Evolutionary conservation across 1,140 invertebrate species (phyloP).

Genomic region (Anthonomus grandis): DNA sequence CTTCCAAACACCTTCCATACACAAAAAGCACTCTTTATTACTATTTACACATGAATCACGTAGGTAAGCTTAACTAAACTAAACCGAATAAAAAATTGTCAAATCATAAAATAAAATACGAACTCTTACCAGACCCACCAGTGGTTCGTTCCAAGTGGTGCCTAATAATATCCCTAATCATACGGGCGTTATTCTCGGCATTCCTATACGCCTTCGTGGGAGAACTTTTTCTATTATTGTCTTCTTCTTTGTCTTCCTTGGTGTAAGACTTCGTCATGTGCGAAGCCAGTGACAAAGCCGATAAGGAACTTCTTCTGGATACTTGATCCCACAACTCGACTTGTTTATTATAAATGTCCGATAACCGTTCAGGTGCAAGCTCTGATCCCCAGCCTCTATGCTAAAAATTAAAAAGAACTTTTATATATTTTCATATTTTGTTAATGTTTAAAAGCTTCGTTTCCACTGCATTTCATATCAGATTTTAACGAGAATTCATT

Average conservation of each 20-base stretch:
- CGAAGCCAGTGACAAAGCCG: conserved; percentile 82
- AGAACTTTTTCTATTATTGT: conserved; percentile 74
- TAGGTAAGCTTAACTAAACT: too few relatives aligned
- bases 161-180: conserved; percentile 57
- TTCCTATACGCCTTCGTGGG: conserved; percentile 60
- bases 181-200: conserved; percentile 51
- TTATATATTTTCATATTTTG: not conserved
- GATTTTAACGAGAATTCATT: not conserved
- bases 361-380: conserved; percentile 73
- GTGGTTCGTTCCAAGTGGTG: conserved; percentile 70
- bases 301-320: conserved; percentile 79
- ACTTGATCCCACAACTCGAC: conserved; percentile 86
- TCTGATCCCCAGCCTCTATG: conserved; percentile 86
- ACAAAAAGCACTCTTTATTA: too few relatives aligned
- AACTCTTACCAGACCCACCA: conserved; percentile 57
- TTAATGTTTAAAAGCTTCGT: too few relatives aligned
- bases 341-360: conserved; percentile 75
- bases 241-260: conserved; percentile 83
- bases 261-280: conserved; percentile 72
- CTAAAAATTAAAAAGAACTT: conserved; percentile 51
- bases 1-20: too few relatives aligned
- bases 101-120: too few relatives aligned
- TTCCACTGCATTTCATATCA: too few relatives aligned
- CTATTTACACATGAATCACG: too few relatives aligned
- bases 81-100: too few relatives aligned